Evolutionary conservation across 2,888 invertebrate species (phyloP).

Genomic region (Drosophila flavopinicola): DNA sequence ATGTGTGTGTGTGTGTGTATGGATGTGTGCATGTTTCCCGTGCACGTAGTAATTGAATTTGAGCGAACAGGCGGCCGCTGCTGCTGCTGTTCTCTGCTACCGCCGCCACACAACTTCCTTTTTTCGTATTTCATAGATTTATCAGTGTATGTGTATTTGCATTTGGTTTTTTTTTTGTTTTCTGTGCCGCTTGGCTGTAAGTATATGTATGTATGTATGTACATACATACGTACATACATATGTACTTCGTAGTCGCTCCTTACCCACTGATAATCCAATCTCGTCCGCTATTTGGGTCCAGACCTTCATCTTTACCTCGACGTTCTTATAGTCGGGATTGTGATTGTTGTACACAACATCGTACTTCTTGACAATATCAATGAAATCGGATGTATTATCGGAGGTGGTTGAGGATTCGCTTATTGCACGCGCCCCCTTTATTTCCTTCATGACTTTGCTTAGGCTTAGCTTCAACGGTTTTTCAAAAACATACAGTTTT

Average conservation of each 20-base stretch:
- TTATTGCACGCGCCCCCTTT: conserved; percentile 79
- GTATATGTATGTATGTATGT: background rate
- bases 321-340: conserved; percentile 84
- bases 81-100: conserved; percentile 41
- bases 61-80: conserved; percentile 56
- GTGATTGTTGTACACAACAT: conserved; percentile 83
- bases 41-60: conserved; percentile 66
- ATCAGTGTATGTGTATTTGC: conserved; percentile 11
- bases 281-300: conserved; percentile 83
- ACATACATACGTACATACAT: too few relatives aligned
- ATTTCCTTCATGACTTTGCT: conserved; percentile 70
- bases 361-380: conserved; percentile 83
- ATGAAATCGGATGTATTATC: conserved; percentile 84
- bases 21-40: conserved; percentile 39
- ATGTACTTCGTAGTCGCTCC: conserved; percentile 31
- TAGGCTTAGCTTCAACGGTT: conserved; percentile 45
- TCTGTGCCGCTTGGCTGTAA: background rate
- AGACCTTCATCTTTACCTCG: conserved; percentile 83
- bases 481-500: conserved; percentile 36
- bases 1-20: conserved; percentile 12
- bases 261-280: conserved; percentile 84
- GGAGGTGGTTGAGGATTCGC: conserved; percentile 82
- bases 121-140: conserved; percentile 37
- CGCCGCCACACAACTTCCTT: conserved; percentile 53
- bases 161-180: conserved; percentile 13